phyloP scores from a whole-genome alignment of 2,113 vertebrate species.

The Callipepla californica region DNA sequence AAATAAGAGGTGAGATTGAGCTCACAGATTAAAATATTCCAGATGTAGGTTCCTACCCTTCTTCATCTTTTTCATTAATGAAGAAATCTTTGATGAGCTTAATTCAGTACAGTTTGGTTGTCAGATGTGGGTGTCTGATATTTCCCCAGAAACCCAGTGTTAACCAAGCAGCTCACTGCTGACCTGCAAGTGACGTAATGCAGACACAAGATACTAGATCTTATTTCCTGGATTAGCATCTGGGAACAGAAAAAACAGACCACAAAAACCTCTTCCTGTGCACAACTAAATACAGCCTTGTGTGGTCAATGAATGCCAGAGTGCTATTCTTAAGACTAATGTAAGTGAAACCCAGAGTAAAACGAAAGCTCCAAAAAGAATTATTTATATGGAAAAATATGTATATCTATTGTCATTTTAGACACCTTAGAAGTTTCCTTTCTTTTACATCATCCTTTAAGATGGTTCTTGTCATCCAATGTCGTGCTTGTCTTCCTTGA shows the following conservation, averaged over 20 bases:
- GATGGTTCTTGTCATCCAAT: not conserved
- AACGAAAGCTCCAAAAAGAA: not conserved
- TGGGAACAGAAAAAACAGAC: rapidly evolving
- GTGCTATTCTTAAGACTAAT: not conserved
- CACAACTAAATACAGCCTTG: not conserved
- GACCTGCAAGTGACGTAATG: not conserved
- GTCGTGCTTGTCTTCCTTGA: not conserved
- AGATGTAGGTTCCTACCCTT: not conserved
- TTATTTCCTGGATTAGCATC: not conserved
- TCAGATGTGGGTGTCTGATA: not conserved
- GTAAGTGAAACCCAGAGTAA: not conserved
- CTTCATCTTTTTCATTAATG: not conserved
- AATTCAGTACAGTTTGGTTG: not conserved
- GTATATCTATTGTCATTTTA: not conserved
- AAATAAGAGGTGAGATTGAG: not conserved
- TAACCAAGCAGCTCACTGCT: not conserved
- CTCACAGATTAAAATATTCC: not conserved
- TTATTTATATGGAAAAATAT: not conserved
- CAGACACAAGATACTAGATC: not conserved
- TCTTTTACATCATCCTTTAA: not conserved
- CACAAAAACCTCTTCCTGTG: not conserved
- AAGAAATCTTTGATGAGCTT: rapidly evolving
- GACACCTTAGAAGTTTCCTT: not conserved
- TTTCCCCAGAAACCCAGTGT: too few relatives aligned
- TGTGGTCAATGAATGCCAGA: not conserved